Conservation (phyloP, 2,113 vertebrate genomes). For the Microtus pennsylvanicus region DNA sequence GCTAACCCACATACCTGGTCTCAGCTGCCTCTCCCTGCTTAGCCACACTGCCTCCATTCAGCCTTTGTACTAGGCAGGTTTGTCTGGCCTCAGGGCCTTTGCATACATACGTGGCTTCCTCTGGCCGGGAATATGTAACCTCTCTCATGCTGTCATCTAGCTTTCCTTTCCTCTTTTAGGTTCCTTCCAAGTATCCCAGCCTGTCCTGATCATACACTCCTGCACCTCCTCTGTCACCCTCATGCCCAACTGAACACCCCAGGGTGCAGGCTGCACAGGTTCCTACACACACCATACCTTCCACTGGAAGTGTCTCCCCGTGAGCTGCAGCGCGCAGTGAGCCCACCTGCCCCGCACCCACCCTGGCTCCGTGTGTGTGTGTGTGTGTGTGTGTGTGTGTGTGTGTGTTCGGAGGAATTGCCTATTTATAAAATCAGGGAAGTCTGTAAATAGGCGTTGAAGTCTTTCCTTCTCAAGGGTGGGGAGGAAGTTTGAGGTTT, state of each 20-base stretch:
- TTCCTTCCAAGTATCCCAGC: background rate
- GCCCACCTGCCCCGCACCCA: background rate
- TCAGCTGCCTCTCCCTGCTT: background rate
- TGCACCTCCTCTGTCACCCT: background rate
- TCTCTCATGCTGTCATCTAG: background rate
- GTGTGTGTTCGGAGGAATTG: constrained; percentile 73
- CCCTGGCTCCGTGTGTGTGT: too few relatives aligned
- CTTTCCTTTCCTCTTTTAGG: background rate
- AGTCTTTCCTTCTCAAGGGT: constrained; percentile 74
- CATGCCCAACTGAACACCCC: background rate
- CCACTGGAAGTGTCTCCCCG: background rate
- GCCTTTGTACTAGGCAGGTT: background rate
- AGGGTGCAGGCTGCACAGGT: background rate
- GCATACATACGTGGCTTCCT: background rate
- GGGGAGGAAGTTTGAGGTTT: constrained; percentile 79
- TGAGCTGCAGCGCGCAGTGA: background rate
- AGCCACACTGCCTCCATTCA: background rate
- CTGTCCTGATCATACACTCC: background rate
- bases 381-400: too few relatives aligned
- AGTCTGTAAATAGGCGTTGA: constrained; percentile 80
- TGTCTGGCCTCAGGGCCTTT: constrained; percentile 37
- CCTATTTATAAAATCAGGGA: constrained; percentile 81
- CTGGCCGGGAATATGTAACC: background rate
- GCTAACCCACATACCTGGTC: background rate
- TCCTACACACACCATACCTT: background rate